A percentile compares a stretch with the other conserved stretches of the same genome.
Conservation (phyloP, 2,888 invertebrate genomes). For the Mechanitis mazaeus region DNA sequence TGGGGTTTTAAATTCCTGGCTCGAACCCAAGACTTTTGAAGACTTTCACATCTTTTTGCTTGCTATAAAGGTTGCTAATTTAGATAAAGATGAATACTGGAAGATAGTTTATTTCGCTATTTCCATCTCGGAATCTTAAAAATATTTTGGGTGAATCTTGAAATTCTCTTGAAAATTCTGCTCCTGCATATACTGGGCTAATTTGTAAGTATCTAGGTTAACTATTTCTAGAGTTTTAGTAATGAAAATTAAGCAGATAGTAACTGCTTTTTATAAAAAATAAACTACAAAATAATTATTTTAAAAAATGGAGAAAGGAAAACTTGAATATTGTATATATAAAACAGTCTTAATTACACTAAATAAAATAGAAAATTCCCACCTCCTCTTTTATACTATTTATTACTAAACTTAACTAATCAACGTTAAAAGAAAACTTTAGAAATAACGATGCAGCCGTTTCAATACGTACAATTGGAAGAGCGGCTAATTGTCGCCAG, state of each 20-base stretch:
- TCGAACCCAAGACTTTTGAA: constrained; percentile 30
- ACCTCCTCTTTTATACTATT: background rate
- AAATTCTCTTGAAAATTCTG: constrained; percentile 2
- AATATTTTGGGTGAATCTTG: constrained; percentile 1
- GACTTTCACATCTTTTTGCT: constrained; percentile 29
- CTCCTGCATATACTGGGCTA: background rate
- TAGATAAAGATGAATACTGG: constrained; percentile 26
- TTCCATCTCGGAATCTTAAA: constrained; percentile 8
- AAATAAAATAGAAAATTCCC: background rate
- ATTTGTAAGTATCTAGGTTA: constrained; percentile 4
- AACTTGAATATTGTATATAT: no score
- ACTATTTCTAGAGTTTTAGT: background rate
- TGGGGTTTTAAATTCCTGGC: constrained; percentile 31
- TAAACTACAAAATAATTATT: background rate
- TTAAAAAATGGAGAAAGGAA: no score
- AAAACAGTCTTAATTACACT: no score
- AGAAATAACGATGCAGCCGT: constrained; percentile 20
- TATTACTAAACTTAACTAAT: constrained; percentile 5
- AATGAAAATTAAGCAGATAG: background rate
- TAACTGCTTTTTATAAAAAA: background rate
- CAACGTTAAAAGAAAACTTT: constrained; percentile 12
- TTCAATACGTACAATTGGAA: constrained; percentile 26
- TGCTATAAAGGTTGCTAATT: constrained; percentile 29
- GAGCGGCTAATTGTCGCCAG: constrained; percentile 37
- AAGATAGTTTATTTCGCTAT: constrained; percentile 22